Conservation (phyloP, 1,140 invertebrate genomes). For the Sminthurides bifidus region DNA sequence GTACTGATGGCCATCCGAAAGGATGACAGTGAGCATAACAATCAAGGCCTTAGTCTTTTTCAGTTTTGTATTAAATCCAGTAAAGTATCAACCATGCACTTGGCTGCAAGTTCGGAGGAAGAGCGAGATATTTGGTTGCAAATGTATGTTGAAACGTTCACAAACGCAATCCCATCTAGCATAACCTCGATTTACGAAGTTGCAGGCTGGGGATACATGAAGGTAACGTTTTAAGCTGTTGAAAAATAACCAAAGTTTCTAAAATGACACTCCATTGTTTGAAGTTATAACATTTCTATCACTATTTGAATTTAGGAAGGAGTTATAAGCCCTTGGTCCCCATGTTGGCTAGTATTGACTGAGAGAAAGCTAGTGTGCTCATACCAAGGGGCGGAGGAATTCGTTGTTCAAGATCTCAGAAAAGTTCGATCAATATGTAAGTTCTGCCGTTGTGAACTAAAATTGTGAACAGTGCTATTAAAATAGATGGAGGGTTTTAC, state of each 20-base stretch:
- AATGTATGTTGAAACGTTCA: slow-evolving; percentile 50
- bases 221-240: slow-evolving; percentile 39
- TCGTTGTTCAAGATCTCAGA: slow-evolving; percentile 34
- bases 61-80: slow-evolving; percentile 41
- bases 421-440: slow-evolving; percentile 68
- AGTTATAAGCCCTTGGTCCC: not conserved
- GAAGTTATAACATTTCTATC: not conserved
- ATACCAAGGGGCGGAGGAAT: slow-evolving; percentile 2
- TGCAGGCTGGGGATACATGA: slow-evolving; percentile 55
- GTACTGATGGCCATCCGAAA: slow-evolving; percentile 18
- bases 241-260: not conserved
- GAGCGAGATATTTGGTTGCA: slow-evolving; percentile 55
- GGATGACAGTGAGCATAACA: slow-evolving; percentile 37
- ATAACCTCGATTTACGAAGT: slow-evolving; percentile 48
- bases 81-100: slow-evolving; percentile 36
- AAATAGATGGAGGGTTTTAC: slow-evolving; percentile 2
- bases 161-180: slow-evolving; percentile 46
- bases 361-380: not conserved
- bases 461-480: slow-evolving; percentile 11
- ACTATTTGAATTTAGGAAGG: not conserved
- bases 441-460: slow-evolving; percentile 30
- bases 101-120: slow-evolving; percentile 43
- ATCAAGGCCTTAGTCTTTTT: slow-evolving; percentile 47
- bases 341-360: not conserved
- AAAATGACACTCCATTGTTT: not conserved